A percentile compares a stretch with the other conserved stretches of the same genome.
Evolutionary conservation across 37 sponge, comb jelly and placozoan genomes (phyloP).

Genomic region (Aphrocallistes beatrix): DNA sequence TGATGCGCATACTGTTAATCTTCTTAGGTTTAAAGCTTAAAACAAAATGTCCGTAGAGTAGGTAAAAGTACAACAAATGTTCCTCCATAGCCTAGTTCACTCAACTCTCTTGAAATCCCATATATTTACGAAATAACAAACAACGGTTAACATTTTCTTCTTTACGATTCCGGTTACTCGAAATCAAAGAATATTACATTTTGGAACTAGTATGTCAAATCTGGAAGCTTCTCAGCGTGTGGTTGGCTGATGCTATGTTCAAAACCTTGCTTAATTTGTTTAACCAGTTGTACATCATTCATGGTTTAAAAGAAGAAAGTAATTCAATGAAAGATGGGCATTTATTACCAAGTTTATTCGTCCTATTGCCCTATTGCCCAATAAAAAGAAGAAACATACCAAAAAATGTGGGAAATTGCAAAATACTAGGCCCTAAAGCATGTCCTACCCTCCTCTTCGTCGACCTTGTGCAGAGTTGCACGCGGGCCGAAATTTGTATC

Average conservation of each 20-base stretch:
- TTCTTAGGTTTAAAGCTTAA: not conserved
- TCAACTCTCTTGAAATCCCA: not conserved
- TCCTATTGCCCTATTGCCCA: not conserved
- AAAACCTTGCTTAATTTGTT: not conserved
- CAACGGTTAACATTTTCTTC: too few relatives aligned
- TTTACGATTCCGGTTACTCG: too few relatives aligned
- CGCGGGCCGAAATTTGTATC: too few relatives aligned
- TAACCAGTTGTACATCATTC: not conserved
- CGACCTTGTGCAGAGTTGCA: too few relatives aligned
- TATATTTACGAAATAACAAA: not conserved
- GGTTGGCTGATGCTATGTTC: not conserved
- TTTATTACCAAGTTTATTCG: slow-evolving; percentile 4
- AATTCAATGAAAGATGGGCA: slow-evolving; percentile 7
- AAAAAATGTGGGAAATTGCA: not conserved
- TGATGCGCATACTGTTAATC: not conserved
- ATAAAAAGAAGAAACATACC: not conserved
- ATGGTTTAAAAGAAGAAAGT: not conserved
- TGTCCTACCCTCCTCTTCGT: not conserved
- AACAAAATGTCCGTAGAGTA: not conserved
- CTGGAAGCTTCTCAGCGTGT: not conserved
- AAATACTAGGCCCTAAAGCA: not conserved
- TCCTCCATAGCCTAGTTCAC: not conserved
- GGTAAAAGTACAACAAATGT: not conserved
- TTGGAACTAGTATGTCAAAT: not conserved
- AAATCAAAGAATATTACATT: not conserved